phyloP scores from a whole-genome alignment of 2,797 vertebrate genomes.

The Acipenser transmontanus region DNA sequence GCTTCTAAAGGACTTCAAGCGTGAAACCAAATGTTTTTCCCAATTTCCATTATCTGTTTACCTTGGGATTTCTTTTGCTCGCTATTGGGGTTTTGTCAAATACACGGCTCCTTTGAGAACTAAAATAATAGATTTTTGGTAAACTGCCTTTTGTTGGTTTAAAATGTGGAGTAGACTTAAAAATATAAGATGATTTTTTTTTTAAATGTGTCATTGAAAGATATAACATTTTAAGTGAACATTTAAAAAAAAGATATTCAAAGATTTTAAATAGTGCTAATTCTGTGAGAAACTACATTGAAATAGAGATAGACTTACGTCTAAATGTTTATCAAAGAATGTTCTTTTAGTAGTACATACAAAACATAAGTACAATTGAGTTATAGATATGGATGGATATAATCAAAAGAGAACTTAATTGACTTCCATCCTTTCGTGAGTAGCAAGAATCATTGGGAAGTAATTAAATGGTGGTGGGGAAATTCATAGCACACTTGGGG shows the following conservation, averaged over 20 bases:
- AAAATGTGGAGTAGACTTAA: no score
- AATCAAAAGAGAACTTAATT: constrained; percentile 31
- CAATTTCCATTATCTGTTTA: not conserved
- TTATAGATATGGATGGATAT: constrained; percentile 27
- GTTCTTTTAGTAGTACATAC: no score
- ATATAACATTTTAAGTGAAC: no score
- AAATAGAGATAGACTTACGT: no score
- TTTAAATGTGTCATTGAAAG: no score
- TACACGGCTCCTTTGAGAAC: not conserved
- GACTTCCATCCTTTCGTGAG: constrained; percentile 21
- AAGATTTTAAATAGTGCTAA: no score
- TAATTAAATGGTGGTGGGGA: constrained; percentile 24
- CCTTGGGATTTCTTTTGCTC: not conserved
- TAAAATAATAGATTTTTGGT: not conserved
- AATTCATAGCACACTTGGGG: constrained; percentile 19
- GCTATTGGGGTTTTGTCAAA: not conserved
- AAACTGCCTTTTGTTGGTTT: not conserved
- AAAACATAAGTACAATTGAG: no score
- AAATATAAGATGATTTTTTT: no score
- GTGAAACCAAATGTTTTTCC: constrained; percentile 2
- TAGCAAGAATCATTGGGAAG: constrained; percentile 14
- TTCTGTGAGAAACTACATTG: no score
- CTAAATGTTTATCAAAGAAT: no score
- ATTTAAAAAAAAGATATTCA: no score
- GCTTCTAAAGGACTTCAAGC: constrained; percentile 8